Percentiles rank a stretch among this genome's conserved stretches.
Conservation (phyloP, 37 sponge, comb jelly and placozoan species). For the Beroe forskalii region DNA sequence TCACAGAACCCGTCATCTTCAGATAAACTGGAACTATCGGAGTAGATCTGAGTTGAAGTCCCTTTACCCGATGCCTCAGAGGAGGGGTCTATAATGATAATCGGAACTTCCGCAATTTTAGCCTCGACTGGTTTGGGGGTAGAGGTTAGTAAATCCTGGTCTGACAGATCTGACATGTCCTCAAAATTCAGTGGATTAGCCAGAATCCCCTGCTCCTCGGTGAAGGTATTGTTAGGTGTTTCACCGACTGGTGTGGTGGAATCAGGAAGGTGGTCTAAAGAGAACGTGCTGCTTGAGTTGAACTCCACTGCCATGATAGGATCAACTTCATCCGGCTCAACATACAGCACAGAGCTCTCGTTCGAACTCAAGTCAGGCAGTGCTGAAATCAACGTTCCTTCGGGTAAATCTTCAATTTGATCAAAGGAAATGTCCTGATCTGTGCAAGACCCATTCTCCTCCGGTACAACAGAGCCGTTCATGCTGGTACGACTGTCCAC, state of each 20-base stretch:
- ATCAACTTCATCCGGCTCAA: background rate
- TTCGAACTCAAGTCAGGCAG: background rate
- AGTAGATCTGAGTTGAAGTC: background rate
- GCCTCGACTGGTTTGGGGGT: background rate
- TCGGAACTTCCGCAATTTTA: background rate
- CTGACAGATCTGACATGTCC: background rate
- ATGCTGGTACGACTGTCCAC: background rate
- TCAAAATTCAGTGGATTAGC: background rate
- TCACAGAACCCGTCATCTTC: constrained; percentile 55
- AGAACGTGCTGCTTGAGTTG: background rate
- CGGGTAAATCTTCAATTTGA: background rate
- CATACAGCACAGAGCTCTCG: background rate
- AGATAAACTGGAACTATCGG: background rate
- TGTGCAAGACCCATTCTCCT: too few species aligned
- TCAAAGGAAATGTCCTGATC: too few species aligned
- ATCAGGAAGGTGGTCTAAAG: too few species aligned
- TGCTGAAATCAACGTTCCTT: background rate
- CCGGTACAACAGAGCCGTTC: background rate
- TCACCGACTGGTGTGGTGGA: too few species aligned
- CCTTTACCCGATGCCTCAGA: background rate
- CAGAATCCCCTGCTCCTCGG: too few species aligned
- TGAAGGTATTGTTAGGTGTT: too few species aligned
- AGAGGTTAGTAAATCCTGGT: background rate
- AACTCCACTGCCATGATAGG: background rate
- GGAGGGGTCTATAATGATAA: background rate